These are phyloP conservation scores for Lumbricus terrestris DNA, from an alignment of 2,888 invertebrate species.

Conservation along the genomic window DNA sequence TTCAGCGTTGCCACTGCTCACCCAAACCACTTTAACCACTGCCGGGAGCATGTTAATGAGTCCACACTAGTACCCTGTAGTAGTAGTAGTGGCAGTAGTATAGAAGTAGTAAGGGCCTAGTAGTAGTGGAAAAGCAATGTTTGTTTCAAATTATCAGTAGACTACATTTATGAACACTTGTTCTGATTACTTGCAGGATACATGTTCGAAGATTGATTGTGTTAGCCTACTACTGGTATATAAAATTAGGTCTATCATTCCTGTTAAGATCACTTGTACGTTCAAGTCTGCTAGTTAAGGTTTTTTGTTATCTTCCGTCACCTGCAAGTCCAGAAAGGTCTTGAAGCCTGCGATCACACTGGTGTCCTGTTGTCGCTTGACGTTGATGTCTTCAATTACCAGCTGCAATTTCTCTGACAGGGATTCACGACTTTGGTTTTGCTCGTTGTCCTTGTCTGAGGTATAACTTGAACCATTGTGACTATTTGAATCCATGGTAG, in stretches of 20 bases:
- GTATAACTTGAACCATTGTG: background rate
- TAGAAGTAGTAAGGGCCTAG: background rate
- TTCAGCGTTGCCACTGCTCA: no score
- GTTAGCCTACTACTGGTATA: no score
- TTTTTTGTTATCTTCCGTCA: background rate
- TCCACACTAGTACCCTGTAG: no score
- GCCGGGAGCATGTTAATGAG: no score
- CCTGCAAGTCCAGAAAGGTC: constrained; percentile 11
- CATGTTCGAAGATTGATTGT: no score
- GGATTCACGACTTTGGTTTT: background rate
- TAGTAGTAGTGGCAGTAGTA: background rate
- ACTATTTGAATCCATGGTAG: background rate
- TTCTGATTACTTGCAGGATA: background rate
- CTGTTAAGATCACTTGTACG: background rate
- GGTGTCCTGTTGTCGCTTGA: constrained; percentile 10
- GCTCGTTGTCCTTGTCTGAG: background rate
- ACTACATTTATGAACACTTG: background rate
- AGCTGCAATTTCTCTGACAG: background rate
- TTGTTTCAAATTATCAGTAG: background rate
- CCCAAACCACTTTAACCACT: no score
- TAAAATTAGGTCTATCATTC: no score
- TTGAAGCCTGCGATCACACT: background rate
- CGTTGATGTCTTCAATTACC: background rate
- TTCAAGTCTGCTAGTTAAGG: background rate
- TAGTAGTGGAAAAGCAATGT: background rate